A percentile compares a stretch with the other conserved stretches of the same genome.
Conservation (phyloP, 1,140 invertebrate species). For the Cyphomyrmex costatus region DNA sequence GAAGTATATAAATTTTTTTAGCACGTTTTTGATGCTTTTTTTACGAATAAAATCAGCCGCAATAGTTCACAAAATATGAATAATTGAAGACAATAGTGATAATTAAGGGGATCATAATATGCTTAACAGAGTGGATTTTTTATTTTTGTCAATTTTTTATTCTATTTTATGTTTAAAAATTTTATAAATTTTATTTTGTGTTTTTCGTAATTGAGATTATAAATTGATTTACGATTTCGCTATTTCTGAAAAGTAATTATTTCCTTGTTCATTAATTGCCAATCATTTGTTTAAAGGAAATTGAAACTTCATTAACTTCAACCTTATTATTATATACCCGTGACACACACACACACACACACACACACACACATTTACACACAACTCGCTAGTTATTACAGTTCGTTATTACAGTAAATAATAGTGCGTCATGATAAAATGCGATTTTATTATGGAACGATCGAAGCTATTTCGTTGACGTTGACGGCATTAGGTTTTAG, state of each 20-base stretch:
- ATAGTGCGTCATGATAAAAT: background rate
- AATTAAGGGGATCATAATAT: no score
- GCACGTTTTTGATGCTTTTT: no score
- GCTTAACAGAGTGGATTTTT: background rate
- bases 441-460: slow-evolving; percentile 14
- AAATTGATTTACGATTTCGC: no score
- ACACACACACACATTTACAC: no score
- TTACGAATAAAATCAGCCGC: no score
- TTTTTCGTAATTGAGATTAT: no score
- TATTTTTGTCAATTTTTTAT: background rate
- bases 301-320: slow-evolving; percentile 40
- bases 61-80: no score
- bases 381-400: background rate
- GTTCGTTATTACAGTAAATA: background rate
- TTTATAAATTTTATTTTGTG: background rate
- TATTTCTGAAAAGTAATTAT: background rate
- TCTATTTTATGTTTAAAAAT: background rate
- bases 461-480: background rate
- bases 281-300: slow-evolving; percentile 2
- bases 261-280: background rate
- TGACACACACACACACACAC: no score
- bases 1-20: no score
- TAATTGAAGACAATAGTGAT: no score
- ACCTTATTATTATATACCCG: background rate
- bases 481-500: background rate